A percentile compares a stretch with the other conserved stretches of the same genome.
phyloP scores from a whole-genome alignment of 2,797 vertebrate species.

The Pelobates cultripes region DNA sequence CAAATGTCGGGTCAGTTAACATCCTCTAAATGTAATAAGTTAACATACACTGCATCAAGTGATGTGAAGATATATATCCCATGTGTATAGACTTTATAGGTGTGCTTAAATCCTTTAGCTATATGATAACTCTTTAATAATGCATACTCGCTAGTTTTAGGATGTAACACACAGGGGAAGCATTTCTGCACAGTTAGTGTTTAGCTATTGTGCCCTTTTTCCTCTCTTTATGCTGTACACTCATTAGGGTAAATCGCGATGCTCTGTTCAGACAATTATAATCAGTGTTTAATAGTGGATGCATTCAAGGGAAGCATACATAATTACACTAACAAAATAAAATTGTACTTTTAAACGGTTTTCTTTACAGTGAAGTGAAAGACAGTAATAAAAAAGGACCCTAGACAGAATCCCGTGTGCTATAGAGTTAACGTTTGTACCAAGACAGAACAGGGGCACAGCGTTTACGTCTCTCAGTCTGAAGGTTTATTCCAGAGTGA shows the following conservation, averaged over 20 bases:
- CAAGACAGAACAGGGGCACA: too few relatives aligned
- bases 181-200: conserved; percentile 9
- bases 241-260: conserved; percentile 24
- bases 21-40: neutral
- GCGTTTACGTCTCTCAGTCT: too few relatives aligned
- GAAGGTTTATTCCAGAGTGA: too few relatives aligned
- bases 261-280: conserved; percentile 4
- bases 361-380: neutral
- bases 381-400: too few relatives aligned
- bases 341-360: neutral
- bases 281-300: conserved; percentile 15
- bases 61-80: conserved; percentile 14
- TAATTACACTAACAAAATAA: conserved; percentile 22
- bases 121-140: conserved; percentile 11
- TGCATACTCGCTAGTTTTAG: conserved; percentile 23
- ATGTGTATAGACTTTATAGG: conserved; percentile 22
- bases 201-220: conserved; percentile 31
- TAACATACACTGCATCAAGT: neutral
- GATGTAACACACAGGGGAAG: conserved; percentile 16
- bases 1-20: conserved; percentile 25
- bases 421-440: too few relatives aligned
- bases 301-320: conserved; percentile 11
- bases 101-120: conserved; percentile 25
- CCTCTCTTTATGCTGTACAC: conserved; percentile 3
- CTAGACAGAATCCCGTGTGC: too few relatives aligned